These are phyloP conservation scores for Epinephelus awoara DNA, from an alignment of 2,797 vertebrate genomes.

Conservation along the genomic window DNA sequence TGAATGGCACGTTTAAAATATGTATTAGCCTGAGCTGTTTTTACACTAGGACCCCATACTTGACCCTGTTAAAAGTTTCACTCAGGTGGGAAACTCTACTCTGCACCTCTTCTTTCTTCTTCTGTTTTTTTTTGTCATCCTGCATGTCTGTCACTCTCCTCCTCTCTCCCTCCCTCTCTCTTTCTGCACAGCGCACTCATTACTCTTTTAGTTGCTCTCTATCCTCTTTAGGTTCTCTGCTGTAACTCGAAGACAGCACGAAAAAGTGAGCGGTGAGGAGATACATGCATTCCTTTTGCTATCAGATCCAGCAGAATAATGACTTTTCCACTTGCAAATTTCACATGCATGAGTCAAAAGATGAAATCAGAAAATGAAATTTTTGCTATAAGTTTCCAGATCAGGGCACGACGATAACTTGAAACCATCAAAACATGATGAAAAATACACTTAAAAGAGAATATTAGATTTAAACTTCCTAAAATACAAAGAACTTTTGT, in stretches of 20 bases:
- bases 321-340: conserved; percentile 17
- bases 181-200: conserved; percentile 28
- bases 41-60: conserved; percentile 44
- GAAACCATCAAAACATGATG: not conserved
- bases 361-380: conserved; percentile 33
- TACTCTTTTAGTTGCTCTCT: conserved; percentile 50
- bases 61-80: conserved; percentile 74
- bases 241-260: not conserved
- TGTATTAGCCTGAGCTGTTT: conserved; percentile 63
- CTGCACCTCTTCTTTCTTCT: not conserved
- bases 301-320: conserved; percentile 30
- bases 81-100: conserved; percentile 47
- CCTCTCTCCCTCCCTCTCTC: conserved; percentile 9
- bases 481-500: not conserved
- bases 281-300: conserved; percentile 20
- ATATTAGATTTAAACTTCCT: not conserved
- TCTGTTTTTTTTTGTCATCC: conserved; percentile 30
- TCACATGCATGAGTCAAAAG: conserved; percentile 13
- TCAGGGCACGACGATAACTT: not conserved
- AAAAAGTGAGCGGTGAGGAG: conserved; percentile 19
- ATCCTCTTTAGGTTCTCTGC: conserved; percentile 3
- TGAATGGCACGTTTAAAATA: conserved; percentile 69
- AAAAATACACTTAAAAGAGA: not conserved
- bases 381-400: not conserved
- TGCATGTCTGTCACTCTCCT: conserved; percentile 34